Base-by-base conservation (phyloP, 92 coral and sea anemone genomes). In the Zoanthus solanderi region DNA sequence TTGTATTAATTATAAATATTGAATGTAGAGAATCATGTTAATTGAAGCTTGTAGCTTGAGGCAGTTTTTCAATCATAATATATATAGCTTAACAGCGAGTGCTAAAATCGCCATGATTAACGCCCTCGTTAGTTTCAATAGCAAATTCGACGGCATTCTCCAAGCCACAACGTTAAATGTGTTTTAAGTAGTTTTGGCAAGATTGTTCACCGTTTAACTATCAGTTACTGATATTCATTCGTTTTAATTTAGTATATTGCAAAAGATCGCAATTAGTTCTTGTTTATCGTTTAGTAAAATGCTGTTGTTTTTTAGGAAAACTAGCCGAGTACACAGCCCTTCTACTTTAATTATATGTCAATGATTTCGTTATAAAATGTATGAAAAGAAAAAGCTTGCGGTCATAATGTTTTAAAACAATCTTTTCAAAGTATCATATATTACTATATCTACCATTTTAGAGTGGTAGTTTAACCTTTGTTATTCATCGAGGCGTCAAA, bases 231-330 rank as follows among this genome's bases (percentile, higher is more conserved):
- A 48, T 11, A 80, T 44, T 4, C 50, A 46, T 65, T 37, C 15
- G 53, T 48, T 81, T 67, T 4, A 69, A 17, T 50, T 50, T 7
- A 50, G 9, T 6, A 67, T 30, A 30, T 13, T 16, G 8, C 34
- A 67, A 28, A 65, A 66, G 75, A 23, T 29, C 65, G 57, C 56
- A 46, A 81, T 48, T 29, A 30, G 0, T 15, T 8, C 23, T 46
- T 81, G 75, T 81, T 81, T 81, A 81, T 67, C 45, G 75, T 81
- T 81, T 14, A 50, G 85, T 66, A 81, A 81, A 81, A 66, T 67
- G 53, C 71, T 63, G 52, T 65, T 81, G 31, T n/a, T 61, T 37
- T 28, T 54, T 28, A 30, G 60, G 11, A 57, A 81, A 81, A 47
- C 18, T 81, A 48, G 65, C 17, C 71, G 60, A 46, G 11, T 66